Evolutionary conservation across 1,140 invertebrate species (phyloP).

Genomic region (Dolichoris vasculosae): DNA sequence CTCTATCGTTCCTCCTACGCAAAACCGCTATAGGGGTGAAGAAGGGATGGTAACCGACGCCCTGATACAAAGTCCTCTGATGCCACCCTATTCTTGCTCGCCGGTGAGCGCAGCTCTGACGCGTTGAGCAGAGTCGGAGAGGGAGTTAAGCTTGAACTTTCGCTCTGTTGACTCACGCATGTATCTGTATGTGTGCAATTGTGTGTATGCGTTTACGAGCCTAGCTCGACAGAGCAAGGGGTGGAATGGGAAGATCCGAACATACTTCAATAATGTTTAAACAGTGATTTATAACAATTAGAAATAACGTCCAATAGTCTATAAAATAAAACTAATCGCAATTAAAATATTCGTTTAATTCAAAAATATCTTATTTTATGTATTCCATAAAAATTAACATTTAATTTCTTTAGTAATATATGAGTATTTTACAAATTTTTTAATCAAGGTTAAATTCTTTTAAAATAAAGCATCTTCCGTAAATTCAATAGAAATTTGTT

Average conservation of each 20-base stretch:
- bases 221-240: neutral
- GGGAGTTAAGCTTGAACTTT: conserved; percentile 9
- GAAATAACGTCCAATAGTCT: neutral
- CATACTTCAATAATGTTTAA: neutral
- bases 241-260: too few species aligned
- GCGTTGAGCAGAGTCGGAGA: neutral
- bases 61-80: neutral
- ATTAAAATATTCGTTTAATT: neutral
- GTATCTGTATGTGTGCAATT: too few species aligned
- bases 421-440: too few species aligned
- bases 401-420: too few species aligned
- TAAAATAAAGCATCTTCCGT: too few species aligned
- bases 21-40: neutral
- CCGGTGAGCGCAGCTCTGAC: neutral
- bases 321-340: neutral
- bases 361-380: too few species aligned
- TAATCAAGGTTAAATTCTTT: too few species aligned
- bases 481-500: too few species aligned
- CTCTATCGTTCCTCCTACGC: conserved; percentile 6
- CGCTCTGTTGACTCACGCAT: neutral
- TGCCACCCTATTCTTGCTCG: conserved; percentile 25
- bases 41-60: neutral
- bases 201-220: neutral
- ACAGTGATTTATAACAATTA: neutral
- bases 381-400: too few species aligned